A percentile compares a stretch with the other conserved stretches of the same genome.
These are phyloP conservation scores for Chrysomela aeneicollis DNA, from an alignment of 2,888 invertebrate genomes.

Conservation along the genomic window DNA sequence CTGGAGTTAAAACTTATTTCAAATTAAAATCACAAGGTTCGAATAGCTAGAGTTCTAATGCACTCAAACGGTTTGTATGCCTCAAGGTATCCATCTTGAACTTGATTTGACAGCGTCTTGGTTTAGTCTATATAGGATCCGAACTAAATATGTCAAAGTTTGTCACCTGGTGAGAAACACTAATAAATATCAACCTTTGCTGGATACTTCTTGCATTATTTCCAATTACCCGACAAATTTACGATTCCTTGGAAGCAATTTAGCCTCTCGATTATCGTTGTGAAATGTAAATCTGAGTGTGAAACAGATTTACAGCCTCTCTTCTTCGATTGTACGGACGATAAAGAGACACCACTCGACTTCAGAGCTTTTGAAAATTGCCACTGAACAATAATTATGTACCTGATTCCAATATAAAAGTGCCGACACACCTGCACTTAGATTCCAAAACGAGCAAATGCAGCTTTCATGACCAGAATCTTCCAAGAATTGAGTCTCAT, in stretches of 20 bases:
- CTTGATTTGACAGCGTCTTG: too few relatives aligned
- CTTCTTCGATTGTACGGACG: not conserved
- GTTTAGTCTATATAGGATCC: too few relatives aligned
- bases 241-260: not conserved
- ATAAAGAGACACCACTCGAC: constrained; percentile 3
- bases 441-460: not conserved
- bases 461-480: not conserved
- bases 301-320: constrained; percentile 3
- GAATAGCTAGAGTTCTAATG: too few relatives aligned
- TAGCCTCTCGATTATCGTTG: not conserved
- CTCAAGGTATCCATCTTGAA: too few relatives aligned
- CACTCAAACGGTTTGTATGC: too few relatives aligned
- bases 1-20: too few relatives aligned
- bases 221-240: not conserved
- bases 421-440: constrained; percentile 2
- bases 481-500: not conserved
- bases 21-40: too few relatives aligned
- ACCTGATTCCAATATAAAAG: constrained; percentile 6
- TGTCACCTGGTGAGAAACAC: too few relatives aligned
- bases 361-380: not conserved
- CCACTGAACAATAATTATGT: not conserved
- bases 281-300: not conserved
- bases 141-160: too few relatives aligned
- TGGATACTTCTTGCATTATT: not conserved
- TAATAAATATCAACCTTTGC: too few relatives aligned